A percentile compares a stretch with the other conserved stretches of the same genome.
Evolutionary conservation across 2,888 invertebrate species (phyloP).

Genomic region (Euzetes globulus): DNA sequence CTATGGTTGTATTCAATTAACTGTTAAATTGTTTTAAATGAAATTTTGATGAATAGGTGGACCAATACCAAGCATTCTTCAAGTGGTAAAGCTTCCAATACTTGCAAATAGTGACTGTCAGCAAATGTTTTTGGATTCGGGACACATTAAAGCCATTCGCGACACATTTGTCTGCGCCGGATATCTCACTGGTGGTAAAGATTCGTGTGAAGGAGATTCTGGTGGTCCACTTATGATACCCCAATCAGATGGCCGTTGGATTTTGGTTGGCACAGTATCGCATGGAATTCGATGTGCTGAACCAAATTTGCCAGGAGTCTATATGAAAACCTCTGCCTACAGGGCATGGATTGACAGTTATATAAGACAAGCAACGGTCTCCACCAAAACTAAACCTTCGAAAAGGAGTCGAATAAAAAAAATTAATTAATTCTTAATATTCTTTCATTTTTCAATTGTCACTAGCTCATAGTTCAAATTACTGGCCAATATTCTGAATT

Average conservation of each 20-base stretch:
- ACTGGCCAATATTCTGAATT: too few relatives aligned
- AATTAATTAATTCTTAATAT: too few relatives aligned
- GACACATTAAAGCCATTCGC: slow-evolving; percentile 75
- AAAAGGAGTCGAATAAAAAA: too few relatives aligned
- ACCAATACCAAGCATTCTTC: slow-evolving; percentile 76
- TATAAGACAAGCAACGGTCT: background rate
- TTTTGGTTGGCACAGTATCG: slow-evolving; percentile 81
- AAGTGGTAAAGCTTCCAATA: slow-evolving; percentile 82
- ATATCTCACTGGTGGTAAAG: slow-evolving; percentile 59
- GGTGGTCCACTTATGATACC: slow-evolving; percentile 81
- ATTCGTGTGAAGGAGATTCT: slow-evolving; percentile 64
- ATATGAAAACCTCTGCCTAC: slow-evolving; percentile 84
- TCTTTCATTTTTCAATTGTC: too few relatives aligned
- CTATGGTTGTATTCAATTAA: slow-evolving; percentile 51
- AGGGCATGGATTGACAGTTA: slow-evolving; percentile 66
- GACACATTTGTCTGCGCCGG: slow-evolving; percentile 85
- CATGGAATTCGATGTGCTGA: slow-evolving; percentile 92
- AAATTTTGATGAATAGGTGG: slow-evolving; percentile 53
- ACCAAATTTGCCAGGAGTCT: slow-evolving; percentile 82
- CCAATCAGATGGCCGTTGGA: slow-evolving; percentile 69
- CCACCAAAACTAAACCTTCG: too few relatives aligned
- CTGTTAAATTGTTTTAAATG: background rate
- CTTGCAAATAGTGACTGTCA: slow-evolving; percentile 86
- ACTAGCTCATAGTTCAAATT: too few relatives aligned
- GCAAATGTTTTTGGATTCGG: slow-evolving; percentile 85